phyloP scores from a whole-genome alignment of 2,113 vertebrate species.

The Xiphorhynchus elegans region DNA sequence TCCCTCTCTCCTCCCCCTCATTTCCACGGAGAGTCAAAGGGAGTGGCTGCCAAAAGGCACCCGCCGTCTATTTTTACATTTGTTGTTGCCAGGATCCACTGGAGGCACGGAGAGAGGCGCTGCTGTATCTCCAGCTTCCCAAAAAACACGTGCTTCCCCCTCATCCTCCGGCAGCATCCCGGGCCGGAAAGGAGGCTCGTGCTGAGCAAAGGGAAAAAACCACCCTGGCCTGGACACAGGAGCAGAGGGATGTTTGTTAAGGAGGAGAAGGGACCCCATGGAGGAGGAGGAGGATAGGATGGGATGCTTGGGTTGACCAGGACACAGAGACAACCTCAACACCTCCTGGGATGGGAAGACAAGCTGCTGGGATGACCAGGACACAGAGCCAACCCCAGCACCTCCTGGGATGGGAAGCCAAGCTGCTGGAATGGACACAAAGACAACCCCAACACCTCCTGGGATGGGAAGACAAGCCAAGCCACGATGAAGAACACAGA shows the following conservation, averaged over 20 bases:
- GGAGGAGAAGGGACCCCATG: fast-evolving
- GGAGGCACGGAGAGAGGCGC: not conserved
- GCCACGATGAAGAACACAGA: too few relatives aligned
- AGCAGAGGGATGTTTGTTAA: fast-evolving
- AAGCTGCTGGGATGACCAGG: too few relatives aligned
- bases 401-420: too few relatives aligned
- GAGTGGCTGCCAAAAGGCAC: not conserved
- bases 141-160: not conserved
- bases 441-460: too few relatives aligned
- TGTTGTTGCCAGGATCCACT: not conserved
- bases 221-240: not conserved
- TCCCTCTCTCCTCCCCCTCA: not conserved
- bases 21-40: not conserved
- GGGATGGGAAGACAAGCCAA: too few relatives aligned
- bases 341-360: too few relatives aligned
- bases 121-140: not conserved
- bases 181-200: not conserved
- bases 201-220: not conserved
- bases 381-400: too few relatives aligned
- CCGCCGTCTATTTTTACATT: not conserved
- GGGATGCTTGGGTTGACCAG: not conserved
- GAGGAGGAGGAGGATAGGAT: not conserved
- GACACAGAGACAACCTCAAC: not conserved
- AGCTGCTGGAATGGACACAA: too few relatives aligned
- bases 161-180: not conserved